Evolutionary conservation across 2,888 invertebrate genomes (phyloP), one percentile per base, ranked within the genome.

Genomic region (Calephelis perditalis): DNA sequence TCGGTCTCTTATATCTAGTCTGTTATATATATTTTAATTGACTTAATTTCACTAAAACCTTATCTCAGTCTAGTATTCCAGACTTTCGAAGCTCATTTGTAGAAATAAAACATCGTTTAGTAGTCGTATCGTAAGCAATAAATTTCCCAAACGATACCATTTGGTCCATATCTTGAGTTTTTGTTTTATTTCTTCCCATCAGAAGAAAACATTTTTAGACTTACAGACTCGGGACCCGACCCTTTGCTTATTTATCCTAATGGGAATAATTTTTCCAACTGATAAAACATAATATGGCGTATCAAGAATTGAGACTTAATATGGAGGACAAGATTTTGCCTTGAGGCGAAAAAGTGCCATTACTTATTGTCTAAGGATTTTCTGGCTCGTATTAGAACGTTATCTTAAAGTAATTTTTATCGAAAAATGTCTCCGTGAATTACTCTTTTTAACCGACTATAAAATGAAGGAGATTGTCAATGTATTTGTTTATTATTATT

Each of bases 211-310:
- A 49, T 49, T 49, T 49, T 49, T 49, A 49, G 49, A 49, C 49
- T 49, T 49, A 49, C 49, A 49, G 26, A 49, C 49, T 49, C 9
- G 49, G 49, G 49, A 49, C 49, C 49, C 49, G 49, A 49, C 49
- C 49, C 49, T 49, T 49, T 49, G 49, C 49, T 49, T 49, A 49
- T 49, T 49, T 49, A 49, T 49, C 49, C 49, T 49, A 49, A 49
- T 49, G 49, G 49, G 49, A 49, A 49, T 49, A 49, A 49, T 49
- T 49, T 49, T 49, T 49, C 49, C 49, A 49, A 49, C 49, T 49
- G 49, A 49, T 49, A 49, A 49, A 49, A 26, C 49, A 49, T 49
- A 35, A 49, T 49, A 49, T 49, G 35, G 26, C 49, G 49, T 49
- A 49, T 49, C 49, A 49, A 15, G 49, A 49, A 49, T 49, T 10